Evolutionary conservation across 2,797 vertebrate genomes (phyloP), one percentile per base, ranked within the genome.

Genomic region (Pseudopleuronectes americanus): DNA sequence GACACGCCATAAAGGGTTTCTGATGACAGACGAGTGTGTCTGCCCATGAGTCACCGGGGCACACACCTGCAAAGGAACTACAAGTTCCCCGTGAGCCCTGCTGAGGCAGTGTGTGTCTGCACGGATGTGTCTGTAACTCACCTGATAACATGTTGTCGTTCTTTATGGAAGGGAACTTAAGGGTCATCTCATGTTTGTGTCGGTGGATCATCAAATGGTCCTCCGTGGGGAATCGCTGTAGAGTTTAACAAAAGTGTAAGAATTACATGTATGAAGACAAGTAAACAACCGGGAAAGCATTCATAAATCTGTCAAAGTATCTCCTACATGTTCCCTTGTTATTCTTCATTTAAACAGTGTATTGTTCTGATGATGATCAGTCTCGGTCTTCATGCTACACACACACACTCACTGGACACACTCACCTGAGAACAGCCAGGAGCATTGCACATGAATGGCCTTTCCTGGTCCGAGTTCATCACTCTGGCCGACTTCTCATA

Each of bases 391-490:
- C 80, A 83, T 66, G 67, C 86, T 84, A 86, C 85, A 71, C 22
- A 31, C 22, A 31, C 31, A 36, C 26, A 23, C 60, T 31, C 58
- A 31, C 86, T 87, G 74, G 70, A 90, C 87, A 94, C 93, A 95
- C 96, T 96, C 91, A 99, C 98, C 98, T 99, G 97, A 90, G 97
- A 99, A 94, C 98, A 99, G 94, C 97, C 98, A 68, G 96, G 97
- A 93, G 97, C 97, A 79, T 95, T 97, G 95, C 98, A 99, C 91
- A 99, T 84, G 86, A 95, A 99, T 68, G 96, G 97, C 95, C 98
- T 96, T 94, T 99, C 98, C 96, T 98, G 97, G 95, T 99, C 98
- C 92, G 97, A 96, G 96, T 99, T 99, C 98, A 99, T 99, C 96
- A 96, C 96, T 97, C 96, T 95, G 92, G 95, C 94, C 93, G 95